phyloP scores from a whole-genome alignment of 2,888 invertebrate genomes.

The Drosophila neutralis region DNA sequence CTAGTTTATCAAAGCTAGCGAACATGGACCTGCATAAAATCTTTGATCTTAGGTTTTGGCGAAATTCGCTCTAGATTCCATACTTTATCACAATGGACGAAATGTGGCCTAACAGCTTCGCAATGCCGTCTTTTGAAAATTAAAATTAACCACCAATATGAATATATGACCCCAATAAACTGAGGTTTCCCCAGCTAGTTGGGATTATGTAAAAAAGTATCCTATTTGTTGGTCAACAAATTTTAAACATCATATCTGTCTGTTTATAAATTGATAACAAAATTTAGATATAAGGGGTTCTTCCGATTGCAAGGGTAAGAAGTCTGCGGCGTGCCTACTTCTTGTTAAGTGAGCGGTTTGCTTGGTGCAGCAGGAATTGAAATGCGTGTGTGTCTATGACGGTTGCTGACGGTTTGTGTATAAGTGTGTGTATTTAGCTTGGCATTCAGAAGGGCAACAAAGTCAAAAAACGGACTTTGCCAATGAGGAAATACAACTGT shows the following conservation, averaged over 20 bases:
- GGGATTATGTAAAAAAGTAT: background rate
- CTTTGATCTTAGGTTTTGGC: too few species aligned
- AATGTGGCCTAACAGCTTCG: conserved; percentile 7
- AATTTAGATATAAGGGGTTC: background rate
- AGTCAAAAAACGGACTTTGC: conserved; percentile 53
- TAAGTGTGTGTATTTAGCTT: conserved; percentile 10
- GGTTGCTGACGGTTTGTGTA: background rate
- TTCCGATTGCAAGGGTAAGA: background rate
- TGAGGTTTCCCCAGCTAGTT: too few species aligned
- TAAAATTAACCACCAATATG: conserved; percentile 10
- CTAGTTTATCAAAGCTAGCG: background rate
- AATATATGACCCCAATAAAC: too few species aligned
- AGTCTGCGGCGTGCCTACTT: background rate
- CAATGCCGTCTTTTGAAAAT: conserved; percentile 32
- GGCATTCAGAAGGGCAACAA: conserved; percentile 47
- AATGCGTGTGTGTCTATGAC: background rate
- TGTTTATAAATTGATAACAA: background rate
- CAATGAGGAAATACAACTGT: conserved; percentile 49
- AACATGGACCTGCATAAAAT: too few species aligned
- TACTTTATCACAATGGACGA: too few species aligned
- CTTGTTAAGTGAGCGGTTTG: conserved; percentile 28
- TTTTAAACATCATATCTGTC: background rate
- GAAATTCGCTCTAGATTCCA: too few species aligned
- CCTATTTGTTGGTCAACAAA: background rate
- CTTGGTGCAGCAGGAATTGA: conserved; percentile 21